Conservation (phyloP, 2,888 invertebrate genomes). For the Epirrita christyi region DNA sequence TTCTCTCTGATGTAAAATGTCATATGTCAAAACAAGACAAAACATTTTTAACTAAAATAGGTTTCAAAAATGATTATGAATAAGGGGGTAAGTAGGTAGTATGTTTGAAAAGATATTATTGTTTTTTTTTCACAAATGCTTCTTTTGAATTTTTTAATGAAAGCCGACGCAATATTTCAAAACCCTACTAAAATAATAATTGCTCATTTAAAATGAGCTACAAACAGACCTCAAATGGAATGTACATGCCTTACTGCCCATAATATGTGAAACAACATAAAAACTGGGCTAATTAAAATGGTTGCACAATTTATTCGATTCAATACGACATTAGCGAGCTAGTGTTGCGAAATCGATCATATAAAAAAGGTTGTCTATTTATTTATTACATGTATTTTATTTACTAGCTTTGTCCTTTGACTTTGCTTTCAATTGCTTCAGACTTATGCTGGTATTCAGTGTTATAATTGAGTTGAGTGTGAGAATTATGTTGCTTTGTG, state of each 20-base stretch:
- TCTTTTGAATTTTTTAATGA: not conserved
- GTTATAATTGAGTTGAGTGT: too few relatives aligned
- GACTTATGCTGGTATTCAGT: not conserved
- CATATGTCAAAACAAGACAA: too few relatives aligned
- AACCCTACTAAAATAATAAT: slow-evolving; percentile 6
- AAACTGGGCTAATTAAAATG: slow-evolving; percentile 52
- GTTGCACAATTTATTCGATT: slow-evolving; percentile 52
- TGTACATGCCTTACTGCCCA: slow-evolving; percentile 8
- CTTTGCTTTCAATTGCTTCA: too few relatives aligned
- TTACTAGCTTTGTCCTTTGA: not conserved
- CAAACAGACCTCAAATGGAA: slow-evolving; percentile 20
- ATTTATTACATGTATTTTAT: slow-evolving; percentile 6
- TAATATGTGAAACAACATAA: slow-evolving; percentile 41
- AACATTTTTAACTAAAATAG: too few relatives aligned
- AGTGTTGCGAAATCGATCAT: slow-evolving; percentile 35
- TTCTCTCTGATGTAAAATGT: too few relatives aligned
- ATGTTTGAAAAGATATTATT: too few relatives aligned
- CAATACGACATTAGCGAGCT: slow-evolving; percentile 33
- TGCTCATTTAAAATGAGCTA: slow-evolving; percentile 17
- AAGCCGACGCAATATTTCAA: slow-evolving; percentile 19
- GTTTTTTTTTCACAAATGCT: too few relatives aligned
- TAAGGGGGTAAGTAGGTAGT: too few relatives aligned
- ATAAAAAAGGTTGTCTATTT: slow-evolving; percentile 28
- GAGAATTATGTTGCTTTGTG: not conserved
- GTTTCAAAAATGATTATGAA: too few relatives aligned